Conservation (phyloP, 2,888 invertebrate species). For the Andricus curvator region DNA sequence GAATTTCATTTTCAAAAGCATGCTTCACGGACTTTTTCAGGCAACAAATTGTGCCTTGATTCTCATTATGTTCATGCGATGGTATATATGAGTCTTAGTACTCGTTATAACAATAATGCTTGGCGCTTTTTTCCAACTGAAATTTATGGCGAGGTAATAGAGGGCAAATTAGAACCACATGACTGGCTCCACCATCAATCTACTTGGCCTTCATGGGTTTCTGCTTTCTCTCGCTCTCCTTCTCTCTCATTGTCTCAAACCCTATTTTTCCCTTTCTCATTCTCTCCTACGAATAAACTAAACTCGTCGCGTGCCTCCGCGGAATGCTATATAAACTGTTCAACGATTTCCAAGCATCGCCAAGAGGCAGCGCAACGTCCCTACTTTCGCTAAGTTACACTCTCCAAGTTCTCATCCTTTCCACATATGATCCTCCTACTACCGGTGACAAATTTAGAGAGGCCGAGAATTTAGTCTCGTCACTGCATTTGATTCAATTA, state of each 20-base stretch:
- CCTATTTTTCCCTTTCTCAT: conserved; percentile 39
- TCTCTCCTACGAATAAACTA: conserved; percentile 56
- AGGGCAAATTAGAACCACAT: conserved; percentile 71
- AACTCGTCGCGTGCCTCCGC: conserved; percentile 59
- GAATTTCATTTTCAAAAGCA: not conserved
- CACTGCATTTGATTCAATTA: not conserved
- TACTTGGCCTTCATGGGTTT: conserved; percentile 50
- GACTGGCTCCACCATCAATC: conserved; percentile 68
- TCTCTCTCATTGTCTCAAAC: conserved; percentile 36
- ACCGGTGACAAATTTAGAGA: not conserved
- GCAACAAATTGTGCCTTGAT: not conserved
- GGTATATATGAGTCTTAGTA: not conserved
- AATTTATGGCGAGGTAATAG: conserved; percentile 70
- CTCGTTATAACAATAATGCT: conserved; percentile 59
- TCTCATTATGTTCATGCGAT: conserved; percentile 8
- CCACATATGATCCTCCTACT: not conserved
- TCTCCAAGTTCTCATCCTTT: conserved; percentile 47
- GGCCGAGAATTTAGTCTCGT: not conserved
- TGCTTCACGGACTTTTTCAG: not conserved
- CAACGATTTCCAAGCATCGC: conserved; percentile 48
- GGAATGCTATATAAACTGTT: conserved; percentile 39
- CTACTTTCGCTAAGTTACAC: conserved; percentile 41
- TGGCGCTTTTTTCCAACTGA: conserved; percentile 57
- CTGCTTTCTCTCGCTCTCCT: conserved; percentile 27
- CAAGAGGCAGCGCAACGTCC: conserved; percentile 53